Percentiles rank a stretch among this genome's conserved stretches.
Evolutionary conservation across 2,113 vertebrate genomes (phyloP).

Genomic region (Bucco capensis): DNA sequence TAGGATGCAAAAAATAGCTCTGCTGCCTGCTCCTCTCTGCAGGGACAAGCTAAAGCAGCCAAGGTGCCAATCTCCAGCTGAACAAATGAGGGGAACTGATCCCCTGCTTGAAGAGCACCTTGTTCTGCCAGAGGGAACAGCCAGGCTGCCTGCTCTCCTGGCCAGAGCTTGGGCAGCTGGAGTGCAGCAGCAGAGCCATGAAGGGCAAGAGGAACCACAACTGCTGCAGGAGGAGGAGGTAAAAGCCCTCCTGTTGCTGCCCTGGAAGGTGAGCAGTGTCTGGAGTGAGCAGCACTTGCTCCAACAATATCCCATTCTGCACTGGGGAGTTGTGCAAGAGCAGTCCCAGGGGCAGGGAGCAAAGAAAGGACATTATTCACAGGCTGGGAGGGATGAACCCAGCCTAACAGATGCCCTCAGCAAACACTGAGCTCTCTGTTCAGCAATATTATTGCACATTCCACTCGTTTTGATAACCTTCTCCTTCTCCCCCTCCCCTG

Average conservation of each 20-base stretch:
- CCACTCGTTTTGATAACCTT: conserved; percentile 75
- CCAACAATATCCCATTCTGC: conserved; percentile 70
- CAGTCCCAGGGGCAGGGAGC: conserved; percentile 61
- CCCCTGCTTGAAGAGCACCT: neutral
- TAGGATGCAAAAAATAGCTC: neutral
- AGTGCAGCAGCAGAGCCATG: neutral
- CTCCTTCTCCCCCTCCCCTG: conserved; percentile 22
- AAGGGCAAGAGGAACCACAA: neutral
- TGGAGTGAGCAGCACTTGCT: neutral
- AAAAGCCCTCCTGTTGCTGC: neutral
- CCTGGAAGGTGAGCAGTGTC: neutral
- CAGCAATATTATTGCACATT: conserved; percentile 69
- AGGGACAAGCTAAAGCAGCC: neutral
- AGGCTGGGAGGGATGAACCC: conserved; percentile 48
- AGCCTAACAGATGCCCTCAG: conserved; percentile 51
- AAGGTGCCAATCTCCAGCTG: neutral
- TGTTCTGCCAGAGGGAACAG: neutral
- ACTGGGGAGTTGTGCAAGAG: conserved; percentile 54
- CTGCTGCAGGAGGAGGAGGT: neutral
- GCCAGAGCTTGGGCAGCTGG: neutral
- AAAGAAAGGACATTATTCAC: conserved; percentile 72
- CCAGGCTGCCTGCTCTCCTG: neutral
- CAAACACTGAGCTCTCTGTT: conserved; percentile 75
- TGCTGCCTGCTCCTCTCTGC: neutral
- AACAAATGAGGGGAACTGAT: neutral